Percentiles rank a stretch among this genome's conserved stretches.
These are phyloP conservation scores for Lumbricus terrestris DNA, from an alignment of 2,888 invertebrate genomes.

Conservation along the genomic window DNA sequence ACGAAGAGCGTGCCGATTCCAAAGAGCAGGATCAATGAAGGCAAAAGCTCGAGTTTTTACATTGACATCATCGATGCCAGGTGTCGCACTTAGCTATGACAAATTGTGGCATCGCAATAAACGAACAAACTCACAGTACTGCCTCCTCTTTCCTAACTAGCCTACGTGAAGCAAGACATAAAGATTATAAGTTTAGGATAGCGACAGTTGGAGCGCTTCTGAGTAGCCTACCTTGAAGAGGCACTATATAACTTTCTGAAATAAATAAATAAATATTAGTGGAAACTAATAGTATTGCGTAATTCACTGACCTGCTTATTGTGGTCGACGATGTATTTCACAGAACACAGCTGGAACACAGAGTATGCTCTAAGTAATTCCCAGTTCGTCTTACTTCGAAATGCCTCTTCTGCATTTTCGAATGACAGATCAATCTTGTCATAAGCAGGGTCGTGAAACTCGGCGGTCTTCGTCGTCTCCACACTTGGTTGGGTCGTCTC, in stretches of 20 bases:
- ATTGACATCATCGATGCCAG: neutral
- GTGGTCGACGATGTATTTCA: constrained; percentile 83
- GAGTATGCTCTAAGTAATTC: constrained; percentile 86
- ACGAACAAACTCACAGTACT: neutral
- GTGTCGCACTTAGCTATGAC: neutral
- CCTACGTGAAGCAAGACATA: too few relatives aligned
- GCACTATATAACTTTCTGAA: too few relatives aligned
- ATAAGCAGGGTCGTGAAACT: constrained; percentile 36
- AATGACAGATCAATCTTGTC: constrained; percentile 63
- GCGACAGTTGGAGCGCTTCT: too few relatives aligned
- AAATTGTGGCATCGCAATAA: neutral
- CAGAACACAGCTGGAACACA: constrained; percentile 87
- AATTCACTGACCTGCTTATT: constrained; percentile 77
- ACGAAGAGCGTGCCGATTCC: too few relatives aligned
- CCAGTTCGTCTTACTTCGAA: constrained; percentile 90
- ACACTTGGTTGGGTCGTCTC: neutral
- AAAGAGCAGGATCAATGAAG: too few relatives aligned
- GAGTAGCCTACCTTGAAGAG: too few relatives aligned
- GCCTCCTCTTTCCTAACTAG: neutral
- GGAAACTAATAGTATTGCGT: neutral
- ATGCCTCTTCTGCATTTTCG: constrained; percentile 83
- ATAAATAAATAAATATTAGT: neutral
- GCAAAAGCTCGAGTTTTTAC: too few relatives aligned
- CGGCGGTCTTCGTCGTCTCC: neutral
- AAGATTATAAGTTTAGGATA: too few relatives aligned